Percentiles rank a stretch among this genome's conserved stretches.
Conservation (phyloP, 37 sponge, comb jelly and placozoan genomes). For the Dysidea cf. avara region DNA sequence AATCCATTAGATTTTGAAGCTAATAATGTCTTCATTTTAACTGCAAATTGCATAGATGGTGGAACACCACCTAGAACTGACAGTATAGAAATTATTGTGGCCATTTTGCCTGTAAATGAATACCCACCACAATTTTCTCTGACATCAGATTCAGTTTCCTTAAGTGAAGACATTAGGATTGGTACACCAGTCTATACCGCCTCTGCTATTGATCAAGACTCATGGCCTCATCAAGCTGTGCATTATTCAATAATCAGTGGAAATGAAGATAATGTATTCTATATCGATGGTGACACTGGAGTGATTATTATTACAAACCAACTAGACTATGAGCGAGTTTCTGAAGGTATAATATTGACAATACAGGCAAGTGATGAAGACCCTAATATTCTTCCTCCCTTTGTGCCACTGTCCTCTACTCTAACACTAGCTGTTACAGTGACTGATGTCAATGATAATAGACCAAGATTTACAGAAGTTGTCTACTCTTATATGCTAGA, state of each 20-base stretch:
- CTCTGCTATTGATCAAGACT: constrained; percentile 57
- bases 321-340: constrained; percentile 46
- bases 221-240: constrained; percentile 20
- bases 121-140: constrained; percentile 32
- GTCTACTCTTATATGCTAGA: neutral
- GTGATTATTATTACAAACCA: neutral
- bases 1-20: too few species aligned
- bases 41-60: constrained; percentile 31
- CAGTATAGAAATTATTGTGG: constrained; percentile 24
- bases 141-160: neutral
- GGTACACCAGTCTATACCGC: constrained; percentile 29
- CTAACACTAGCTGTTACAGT: constrained; percentile 42
- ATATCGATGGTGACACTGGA: constrained; percentile 37
- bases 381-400: constrained; percentile 33
- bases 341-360: constrained; percentile 1
- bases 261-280: constrained; percentile 33
- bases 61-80: constrained; percentile 12
- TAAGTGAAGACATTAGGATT: constrained; percentile 20
- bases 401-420: neutral
- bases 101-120: constrained; percentile 46
- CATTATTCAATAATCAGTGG: constrained; percentile 45
- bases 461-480: constrained; percentile 23
- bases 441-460: constrained; percentile 61
- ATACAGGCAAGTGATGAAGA: constrained; percentile 50
- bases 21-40: neutral